Evolutionary conservation across 2,797 vertebrate species (phyloP).

Genomic region (Columba guinea): DNA sequence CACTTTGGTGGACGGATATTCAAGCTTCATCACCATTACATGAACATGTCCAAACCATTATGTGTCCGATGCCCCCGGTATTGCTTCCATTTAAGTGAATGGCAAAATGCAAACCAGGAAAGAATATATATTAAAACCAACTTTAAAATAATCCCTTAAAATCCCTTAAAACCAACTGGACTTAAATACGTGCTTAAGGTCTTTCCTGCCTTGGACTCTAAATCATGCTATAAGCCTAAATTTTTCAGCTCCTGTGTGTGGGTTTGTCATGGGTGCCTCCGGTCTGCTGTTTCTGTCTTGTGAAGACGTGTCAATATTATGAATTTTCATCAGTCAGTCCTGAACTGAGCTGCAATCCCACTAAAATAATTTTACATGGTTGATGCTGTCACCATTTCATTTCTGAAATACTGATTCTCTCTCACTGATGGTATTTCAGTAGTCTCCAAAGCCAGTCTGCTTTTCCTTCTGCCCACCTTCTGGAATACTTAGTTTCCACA

Average conservation of each 20-base stretch:
- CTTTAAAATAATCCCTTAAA: background rate
- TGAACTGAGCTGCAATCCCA: background rate
- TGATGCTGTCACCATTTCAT: background rate
- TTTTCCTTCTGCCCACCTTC: background rate
- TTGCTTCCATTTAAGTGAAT: background rate
- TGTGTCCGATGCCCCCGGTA: background rate
- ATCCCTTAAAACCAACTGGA: background rate
- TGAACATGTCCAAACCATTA: background rate
- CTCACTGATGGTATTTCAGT: background rate
- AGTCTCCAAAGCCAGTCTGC: background rate
- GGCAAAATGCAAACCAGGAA: background rate
- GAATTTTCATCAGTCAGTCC: background rate
- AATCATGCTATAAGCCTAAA: background rate
- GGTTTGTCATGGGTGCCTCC: accelerated
- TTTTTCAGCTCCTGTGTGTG: background rate
- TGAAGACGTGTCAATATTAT: background rate
- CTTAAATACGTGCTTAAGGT: background rate
- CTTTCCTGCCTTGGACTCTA: background rate
- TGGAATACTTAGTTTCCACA: background rate
- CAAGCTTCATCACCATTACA: background rate
- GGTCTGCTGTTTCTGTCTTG: background rate
- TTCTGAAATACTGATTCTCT: background rate
- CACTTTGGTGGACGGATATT: background rate
- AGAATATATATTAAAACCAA: background rate
- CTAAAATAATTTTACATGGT: background rate